Evolutionary conservation across 2,888 invertebrate species (phyloP), one percentile per base, ranked within the genome.

Genomic region (Leuctra nigra): DNA sequence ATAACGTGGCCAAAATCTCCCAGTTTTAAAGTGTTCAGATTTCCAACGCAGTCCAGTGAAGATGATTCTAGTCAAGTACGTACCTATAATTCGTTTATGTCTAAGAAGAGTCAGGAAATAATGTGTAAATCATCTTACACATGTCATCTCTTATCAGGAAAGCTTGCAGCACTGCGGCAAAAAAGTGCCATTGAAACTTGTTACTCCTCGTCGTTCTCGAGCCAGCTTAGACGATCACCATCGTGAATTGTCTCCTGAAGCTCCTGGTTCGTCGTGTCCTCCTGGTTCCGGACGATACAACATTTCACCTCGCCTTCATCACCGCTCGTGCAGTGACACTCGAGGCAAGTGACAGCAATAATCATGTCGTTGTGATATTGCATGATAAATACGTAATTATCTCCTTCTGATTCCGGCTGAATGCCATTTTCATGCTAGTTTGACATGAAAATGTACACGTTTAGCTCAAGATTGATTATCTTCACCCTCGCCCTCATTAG

Each of bases 1-100:
- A 86, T 82, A 18, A 82, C 81, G 61, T 87, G 87, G 86, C 85
- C 87, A 24, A 75, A 77, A 63, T 76, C 78, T 38, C 78, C 80
- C n/a, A 75, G 74, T 66, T 75, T 72, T 63, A 71, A 69, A 63
- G 71, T 77, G 55, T 81, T 81, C 66, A 75, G 77, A 62, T 81
- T 81, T 66, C 77, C 80, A 1, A 72, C 72, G 64, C 73, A 70
- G 41, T 61, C 60, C 24, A 73, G 73, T 59, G 73, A 73, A 56
- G 70, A 70, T 39, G 62, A 62, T 36, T 72, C 70, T 36, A 67
- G 72, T 61, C 73, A 73, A 64, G 71, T 73, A 64, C 59, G 57
- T n/a, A n/a, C n/a, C n/a, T n/a, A n/a, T n/a, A n/a, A 41, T 18
- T 16, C 18, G 41, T 6, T 11, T 11, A 6, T 11, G 7, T 7